Evolutionary conservation across 2,797 vertebrate species (phyloP).

Genomic region (Eremophila alpestris): DNA sequence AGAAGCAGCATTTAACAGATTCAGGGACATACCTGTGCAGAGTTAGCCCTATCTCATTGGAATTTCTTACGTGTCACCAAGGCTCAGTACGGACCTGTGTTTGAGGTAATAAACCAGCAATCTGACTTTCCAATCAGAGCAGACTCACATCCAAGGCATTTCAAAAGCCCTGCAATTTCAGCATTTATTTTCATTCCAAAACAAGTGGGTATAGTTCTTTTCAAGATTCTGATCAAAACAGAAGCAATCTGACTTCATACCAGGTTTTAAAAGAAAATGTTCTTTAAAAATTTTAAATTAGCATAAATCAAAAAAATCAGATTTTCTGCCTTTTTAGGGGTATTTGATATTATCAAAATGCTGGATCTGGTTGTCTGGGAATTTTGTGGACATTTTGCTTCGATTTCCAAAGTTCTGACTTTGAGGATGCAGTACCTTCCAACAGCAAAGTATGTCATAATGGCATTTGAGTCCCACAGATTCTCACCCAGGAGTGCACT

Average conservation of each 20-base stretch:
- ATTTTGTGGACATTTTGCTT: not conserved
- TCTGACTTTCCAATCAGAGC: not conserved
- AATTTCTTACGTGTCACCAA: not conserved
- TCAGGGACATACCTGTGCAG: not conserved
- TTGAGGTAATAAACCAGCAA: not conserved
- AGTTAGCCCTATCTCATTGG: not conserved
- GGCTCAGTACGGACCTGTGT: not conserved
- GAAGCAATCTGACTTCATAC: not conserved
- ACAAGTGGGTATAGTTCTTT: not conserved
- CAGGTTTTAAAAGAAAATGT: not conserved
- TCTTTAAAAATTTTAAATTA: not conserved
- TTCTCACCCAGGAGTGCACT: not conserved
- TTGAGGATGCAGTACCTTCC: not conserved
- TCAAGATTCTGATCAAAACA: not conserved
- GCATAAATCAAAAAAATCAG: accelerated
- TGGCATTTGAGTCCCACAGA: not conserved
- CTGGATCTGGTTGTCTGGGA: not conserved
- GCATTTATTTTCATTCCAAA: not conserved
- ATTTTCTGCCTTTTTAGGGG: not conserved
- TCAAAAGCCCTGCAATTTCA: not conserved
- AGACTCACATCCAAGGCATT: not conserved
- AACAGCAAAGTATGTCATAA: not conserved
- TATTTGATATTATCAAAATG: not conserved
- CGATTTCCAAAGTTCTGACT: not conserved
- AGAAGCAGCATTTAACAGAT: not conserved